Base-by-base conservation (phyloP, 2,888 invertebrate species). In the Synanthedon vespiformis region DNA sequence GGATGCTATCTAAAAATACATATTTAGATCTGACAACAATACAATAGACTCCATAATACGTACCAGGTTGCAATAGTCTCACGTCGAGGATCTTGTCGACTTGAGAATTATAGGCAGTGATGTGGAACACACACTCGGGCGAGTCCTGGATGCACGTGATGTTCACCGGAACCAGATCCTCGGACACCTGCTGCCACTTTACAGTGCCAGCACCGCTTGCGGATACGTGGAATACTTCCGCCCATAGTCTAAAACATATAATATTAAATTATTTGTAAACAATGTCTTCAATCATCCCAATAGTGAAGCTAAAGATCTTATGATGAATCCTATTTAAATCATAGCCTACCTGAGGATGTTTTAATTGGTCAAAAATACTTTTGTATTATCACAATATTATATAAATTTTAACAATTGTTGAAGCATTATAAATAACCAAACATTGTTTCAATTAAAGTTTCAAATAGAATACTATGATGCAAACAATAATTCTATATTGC, bases 31-130 rank as follows among this genome's bases (percentile, higher is more conserved):
- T 34, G 34, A 34, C 34, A 34, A 34, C 10, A 34, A 34, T 10
- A 34, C 34, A 34, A 34, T 12, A 44, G 2, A 12, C n/a, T 13
- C 8, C 22, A n/a, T n/a, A n/a, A 41, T 41, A 61, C 74, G 49
- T 60, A 98, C 98, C 98, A 80, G 98, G 98, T 82, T 98, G 98
- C 55, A 96, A 92, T 77, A 98, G 94, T 90, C 96, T 94, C 61
- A 98, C 97, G 79, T 99, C 98, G 69, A 98, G 92, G 68, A 99
- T 97, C 89, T 98, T 98, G 89, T 98, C 98, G 75, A 98, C 98
- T 86, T 98, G 97, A 72, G 97, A 95, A 89, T 98, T 98, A 90
- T 98, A 98, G 68, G 98, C 98, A 71, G 98, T 98, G 88, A 98
- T 96, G 89, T 98, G 98, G 88, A 98, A 98, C 80, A 98, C 94